A percentile compares a stretch with the other conserved stretches of the same genome.
Conservation (phyloP, 2,797 vertebrate genomes). For the Scleropages formosus region DNA sequence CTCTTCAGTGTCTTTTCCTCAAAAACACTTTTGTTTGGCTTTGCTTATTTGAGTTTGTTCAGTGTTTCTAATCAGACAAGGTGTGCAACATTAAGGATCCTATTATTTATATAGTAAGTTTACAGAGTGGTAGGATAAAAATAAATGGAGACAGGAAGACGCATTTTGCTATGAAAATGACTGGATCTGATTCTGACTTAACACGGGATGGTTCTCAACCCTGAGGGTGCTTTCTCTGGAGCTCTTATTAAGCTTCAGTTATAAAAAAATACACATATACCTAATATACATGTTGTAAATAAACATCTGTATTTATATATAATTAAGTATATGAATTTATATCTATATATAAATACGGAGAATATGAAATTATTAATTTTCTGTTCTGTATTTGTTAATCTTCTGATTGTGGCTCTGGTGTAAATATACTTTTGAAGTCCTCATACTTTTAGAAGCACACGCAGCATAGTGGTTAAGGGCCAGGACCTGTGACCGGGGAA, state of each 20-base stretch:
- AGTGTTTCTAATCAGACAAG: background rate
- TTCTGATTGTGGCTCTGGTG: conserved; percentile 18
- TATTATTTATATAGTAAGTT: conserved; percentile 38
- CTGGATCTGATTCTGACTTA: conserved; percentile 58
- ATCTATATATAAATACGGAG: conserved; percentile 21
- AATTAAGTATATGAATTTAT: conserved; percentile 31
- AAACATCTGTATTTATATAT: background rate
- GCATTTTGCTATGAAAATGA: conserved; percentile 52
- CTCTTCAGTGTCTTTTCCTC: conserved; percentile 53
- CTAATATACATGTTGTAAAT: background rate
- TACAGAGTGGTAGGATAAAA: conserved; percentile 49
- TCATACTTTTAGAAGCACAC: background rate
- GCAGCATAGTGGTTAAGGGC: conserved; percentile 8
- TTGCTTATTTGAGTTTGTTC: conserved; percentile 15
- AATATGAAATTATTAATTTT: conserved; percentile 34
- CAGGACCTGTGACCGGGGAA: background rate
- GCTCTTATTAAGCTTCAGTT: conserved; percentile 18
- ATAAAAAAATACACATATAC: conserved; percentile 7
- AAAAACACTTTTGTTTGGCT: conserved; percentile 17
- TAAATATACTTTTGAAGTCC: background rate
- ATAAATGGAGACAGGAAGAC: conserved; percentile 53
- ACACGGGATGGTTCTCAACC: conserved; percentile 50
- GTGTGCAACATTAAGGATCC: conserved; percentile 17
- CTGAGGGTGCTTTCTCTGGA: conserved; percentile 57
- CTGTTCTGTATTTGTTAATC: conserved; percentile 13